Base-by-base conservation (phyloP, 1,140 invertebrate species). In the Piezodorus guildinii region DNA sequence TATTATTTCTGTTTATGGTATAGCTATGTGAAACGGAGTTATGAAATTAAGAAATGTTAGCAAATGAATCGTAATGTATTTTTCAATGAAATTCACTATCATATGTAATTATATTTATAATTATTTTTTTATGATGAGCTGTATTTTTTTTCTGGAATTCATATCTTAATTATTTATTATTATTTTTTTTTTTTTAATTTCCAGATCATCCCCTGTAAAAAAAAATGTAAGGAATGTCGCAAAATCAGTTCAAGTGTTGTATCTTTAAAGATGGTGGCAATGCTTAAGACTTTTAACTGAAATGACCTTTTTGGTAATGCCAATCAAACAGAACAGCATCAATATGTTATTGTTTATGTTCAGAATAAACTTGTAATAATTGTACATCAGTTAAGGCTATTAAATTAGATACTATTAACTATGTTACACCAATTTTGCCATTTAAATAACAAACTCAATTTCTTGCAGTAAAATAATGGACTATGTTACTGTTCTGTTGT, bases 401-500 rank as follows among this genome's bases (percentile, higher is more conserved):
- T 56, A 9, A 56, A 23, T 23, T 56, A 56, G 23, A 56, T 23
- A 5, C 23, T 19, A 15, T 56, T 9, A 23, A 23, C 21, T 49
- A 49, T 14, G 23, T 21, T 56, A 25, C 23, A 23, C 23, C 23
- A 56, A 21, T 25, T 49, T 56, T 27, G 52, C 52, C 52, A 56
- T 9, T 25, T 16, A 25, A 23, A 56, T 56, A 27, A 56, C 3
- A 23, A 56, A 23, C 15, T 56, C 34, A 39, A 39, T 56, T 9
- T 25, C 17, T 56, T 56, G 52, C 52, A 56, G 23, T 56, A 56
- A 56, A 56, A 39, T 39, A 39, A 25, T 56, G 52, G 17, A 56
- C 17, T 23, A 56, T 56, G 21, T 56, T 56, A 56, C 52, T 23
- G 21, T 23, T 52, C 51, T 52, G 52, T 56, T 56, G 23, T 56